Evolutionary conservation across 2,113 vertebrate species (phyloP), one percentile per base, ranked within the genome.

Genomic region (Paedocypris sp.): DNA sequence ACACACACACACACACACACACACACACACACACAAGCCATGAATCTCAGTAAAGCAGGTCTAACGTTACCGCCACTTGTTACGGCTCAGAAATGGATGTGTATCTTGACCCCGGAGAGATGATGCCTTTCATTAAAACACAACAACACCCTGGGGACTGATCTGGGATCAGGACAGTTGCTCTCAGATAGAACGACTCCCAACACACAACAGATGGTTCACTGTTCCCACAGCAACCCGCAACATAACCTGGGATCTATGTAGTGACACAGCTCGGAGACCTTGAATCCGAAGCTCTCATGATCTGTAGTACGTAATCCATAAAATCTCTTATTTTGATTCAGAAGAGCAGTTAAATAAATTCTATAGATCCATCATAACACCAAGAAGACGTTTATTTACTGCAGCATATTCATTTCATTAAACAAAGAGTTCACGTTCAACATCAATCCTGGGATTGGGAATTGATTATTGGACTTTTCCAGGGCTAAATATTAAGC

Each of bases 191-290:
- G 3, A 33, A 33, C 20, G 36, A 54, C 51, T 26, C 50, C 19
- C 51, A 39, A 25, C 36, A 8, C 36, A 56, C 36, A 56, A 41
- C 52, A 41, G 52, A 56, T 56, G 36, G 50, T 56, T 41, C 35
- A 35, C 13, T 26, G 52, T 56, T 41, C 15, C 36, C 23, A 56
- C 35, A 11, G 35, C 52, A 56, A 56, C 52, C 33, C 52, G 39
- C 36, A 29, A 10, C 10, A 4, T 19, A 41, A 41, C 13, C 15
- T 56, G 13, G 15, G 13, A 28, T 41, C 23, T 26, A 28, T n/a
- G 10, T 39, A 12, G 23, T 28, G 13, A 26, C 51, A 39, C 2
- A 6, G 22, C 13, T 54, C 26, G 36, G 7, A 15, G 39, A 26
- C 32, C 20, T 15, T 16, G 22, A 54, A 18, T 18, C 4, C 16